These are phyloP conservation scores for Brachylomia viminalis DNA, from an alignment of 2,888 invertebrate species.

Conservation along the genomic window DNA sequence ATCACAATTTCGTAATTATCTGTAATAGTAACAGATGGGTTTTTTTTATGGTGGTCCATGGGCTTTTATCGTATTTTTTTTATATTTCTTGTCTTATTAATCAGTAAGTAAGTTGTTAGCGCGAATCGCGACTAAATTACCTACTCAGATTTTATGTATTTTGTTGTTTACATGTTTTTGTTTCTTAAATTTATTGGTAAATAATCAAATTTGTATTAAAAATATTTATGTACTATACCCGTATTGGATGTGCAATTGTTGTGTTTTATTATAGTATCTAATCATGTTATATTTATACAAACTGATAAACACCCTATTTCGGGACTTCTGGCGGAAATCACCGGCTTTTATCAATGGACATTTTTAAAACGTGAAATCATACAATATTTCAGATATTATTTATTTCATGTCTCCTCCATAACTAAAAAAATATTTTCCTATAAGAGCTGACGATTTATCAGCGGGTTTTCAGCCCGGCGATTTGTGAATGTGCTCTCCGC, in stretches of 20 bases:
- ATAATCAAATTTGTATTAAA: constrained; percentile 18
- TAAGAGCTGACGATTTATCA: not conserved
- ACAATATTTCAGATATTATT: constrained; percentile 1
- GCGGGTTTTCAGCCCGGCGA: not conserved
- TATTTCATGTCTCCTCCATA: not conserved
- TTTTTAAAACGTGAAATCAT: constrained; percentile 6
- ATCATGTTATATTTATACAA: not conserved
- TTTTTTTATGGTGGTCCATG: constrained; percentile 3
- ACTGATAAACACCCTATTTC: constrained; percentile 6
- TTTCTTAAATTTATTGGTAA: constrained; percentile 34
- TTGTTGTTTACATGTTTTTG: constrained; percentile 7
- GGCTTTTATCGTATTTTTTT: not conserved
- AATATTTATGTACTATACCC: constrained; percentile 9
- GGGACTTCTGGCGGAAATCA: constrained; percentile 4
- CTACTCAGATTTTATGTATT: not conserved
- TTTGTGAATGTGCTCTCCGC: not conserved
- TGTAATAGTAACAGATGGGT: not conserved
- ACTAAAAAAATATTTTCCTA: constrained; percentile 19
- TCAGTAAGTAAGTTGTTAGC: constrained; percentile 7
- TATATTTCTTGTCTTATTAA: not conserved
- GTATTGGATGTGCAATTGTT: constrained; percentile 27
- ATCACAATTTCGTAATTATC: constrained; percentile 9
- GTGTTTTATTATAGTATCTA: not conserved
- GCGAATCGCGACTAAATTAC: constrained; percentile 3
- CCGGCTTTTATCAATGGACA: not conserved